Percentiles rank a stretch among this genome's conserved stretches.
These are phyloP conservation scores for Trogon melanurus DNA, from an alignment of 2,113 vertebrate species.

Conservation along the genomic window DNA sequence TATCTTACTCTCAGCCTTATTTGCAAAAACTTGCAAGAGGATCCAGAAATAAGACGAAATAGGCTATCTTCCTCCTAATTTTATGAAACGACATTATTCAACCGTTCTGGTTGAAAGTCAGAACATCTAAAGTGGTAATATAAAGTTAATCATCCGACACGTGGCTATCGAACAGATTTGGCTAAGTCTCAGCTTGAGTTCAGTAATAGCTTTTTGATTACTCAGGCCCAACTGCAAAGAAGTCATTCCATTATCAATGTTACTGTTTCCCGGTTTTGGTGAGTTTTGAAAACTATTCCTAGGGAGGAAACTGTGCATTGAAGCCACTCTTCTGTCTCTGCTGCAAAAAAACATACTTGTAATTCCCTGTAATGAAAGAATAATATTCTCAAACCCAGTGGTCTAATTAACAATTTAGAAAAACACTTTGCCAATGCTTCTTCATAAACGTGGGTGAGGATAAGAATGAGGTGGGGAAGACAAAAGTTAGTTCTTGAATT, in stretches of 20 bases:
- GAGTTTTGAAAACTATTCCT: neutral
- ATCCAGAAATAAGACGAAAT: neutral
- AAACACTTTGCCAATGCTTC: neutral
- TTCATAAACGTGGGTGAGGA: neutral
- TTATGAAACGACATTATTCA: neutral
- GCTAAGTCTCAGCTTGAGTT: neutral
- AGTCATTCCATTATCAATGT: neutral
- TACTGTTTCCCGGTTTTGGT: neutral
- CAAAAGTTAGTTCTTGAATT: slow-evolving; percentile 10
- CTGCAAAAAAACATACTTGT: neutral
- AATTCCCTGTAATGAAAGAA: slow-evolving; percentile 22
- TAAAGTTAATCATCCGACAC: neutral
- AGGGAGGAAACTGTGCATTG: neutral
- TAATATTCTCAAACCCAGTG: slow-evolving; percentile 2
- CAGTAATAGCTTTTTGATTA: neutral
- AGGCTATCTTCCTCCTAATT: neutral
- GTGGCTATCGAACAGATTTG: neutral
- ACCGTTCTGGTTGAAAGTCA: neutral
- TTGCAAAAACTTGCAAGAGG: neutral
- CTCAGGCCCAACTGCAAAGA: neutral
- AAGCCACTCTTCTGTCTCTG: neutral
- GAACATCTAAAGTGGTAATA: neutral
- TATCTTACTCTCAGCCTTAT: neutral
- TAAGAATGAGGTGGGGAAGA: neutral
- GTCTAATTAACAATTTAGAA: slow-evolving; percentile 29